These are phyloP conservation scores for Dicroscelio sp. DNA, from an alignment of 2,888 invertebrate species.

Conservation along the genomic window DNA sequence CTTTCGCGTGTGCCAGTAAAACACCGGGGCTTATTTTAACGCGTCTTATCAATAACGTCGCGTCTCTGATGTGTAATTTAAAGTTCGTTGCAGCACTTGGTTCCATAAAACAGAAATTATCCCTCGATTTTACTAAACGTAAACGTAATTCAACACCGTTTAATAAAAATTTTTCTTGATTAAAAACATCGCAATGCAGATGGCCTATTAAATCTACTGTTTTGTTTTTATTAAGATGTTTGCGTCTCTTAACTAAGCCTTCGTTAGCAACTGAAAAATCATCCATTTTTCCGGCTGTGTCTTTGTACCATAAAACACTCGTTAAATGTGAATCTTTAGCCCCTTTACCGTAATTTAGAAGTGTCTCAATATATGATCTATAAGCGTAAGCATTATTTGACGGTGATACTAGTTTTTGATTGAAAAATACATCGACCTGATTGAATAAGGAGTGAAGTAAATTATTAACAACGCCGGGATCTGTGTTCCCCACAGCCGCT, in stretches of 20 bases:
- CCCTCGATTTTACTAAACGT: constrained; percentile 59
- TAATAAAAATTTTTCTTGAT: constrained; percentile 81
- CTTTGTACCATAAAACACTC: constrained; percentile 36
- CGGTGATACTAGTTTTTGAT: constrained; percentile 84
- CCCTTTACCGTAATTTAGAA: constrained; percentile 74
- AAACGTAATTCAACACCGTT: constrained; percentile 51
- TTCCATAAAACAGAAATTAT: constrained; percentile 77
- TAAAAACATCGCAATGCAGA: constrained; percentile 82
- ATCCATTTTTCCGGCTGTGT: constrained; percentile 45
- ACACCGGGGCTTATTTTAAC: constrained; percentile 83
- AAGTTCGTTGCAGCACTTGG: background rate
- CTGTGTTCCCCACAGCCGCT: background rate
- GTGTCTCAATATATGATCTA: constrained; percentile 82
- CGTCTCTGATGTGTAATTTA: constrained; percentile 52
- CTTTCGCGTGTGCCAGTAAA: constrained; percentile 82
- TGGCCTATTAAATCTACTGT: constrained; percentile 40
- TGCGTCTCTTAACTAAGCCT: background rate
- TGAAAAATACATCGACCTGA: constrained; percentile 83
- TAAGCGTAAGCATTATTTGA: constrained; percentile 83
- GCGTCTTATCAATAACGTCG: constrained; percentile 80
- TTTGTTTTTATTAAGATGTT: background rate
- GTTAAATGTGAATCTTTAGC: constrained; percentile 82
- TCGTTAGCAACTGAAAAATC: background rate
- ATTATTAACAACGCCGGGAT: background rate
- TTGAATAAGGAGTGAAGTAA: background rate